Evolutionary conservation across 2,797 vertebrate species (phyloP).

Genomic region (Myripristis jacobus): DNA sequence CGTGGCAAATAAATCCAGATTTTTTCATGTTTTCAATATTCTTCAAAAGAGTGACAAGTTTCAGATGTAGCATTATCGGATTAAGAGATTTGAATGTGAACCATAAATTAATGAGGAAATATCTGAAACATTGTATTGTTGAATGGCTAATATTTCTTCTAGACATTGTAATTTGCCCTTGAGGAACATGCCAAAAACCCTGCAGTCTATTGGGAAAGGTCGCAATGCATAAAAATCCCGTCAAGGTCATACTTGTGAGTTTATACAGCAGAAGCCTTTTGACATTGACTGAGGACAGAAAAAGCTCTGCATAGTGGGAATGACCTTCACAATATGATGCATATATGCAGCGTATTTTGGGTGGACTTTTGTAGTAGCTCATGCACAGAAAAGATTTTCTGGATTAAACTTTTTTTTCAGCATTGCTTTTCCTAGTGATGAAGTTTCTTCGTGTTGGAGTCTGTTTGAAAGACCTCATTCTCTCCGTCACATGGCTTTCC

Average conservation of each 20-base stretch:
- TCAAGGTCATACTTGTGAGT: background rate
- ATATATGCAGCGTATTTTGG: background rate
- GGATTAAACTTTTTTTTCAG: background rate
- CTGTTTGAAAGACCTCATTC: conserved; percentile 33
- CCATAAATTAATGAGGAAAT: too few species aligned
- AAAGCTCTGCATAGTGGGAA: background rate
- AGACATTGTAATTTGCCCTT: too few species aligned
- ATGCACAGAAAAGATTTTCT: background rate
- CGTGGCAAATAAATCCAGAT: too few species aligned
- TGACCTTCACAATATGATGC: too few species aligned
- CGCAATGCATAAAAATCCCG: background rate
- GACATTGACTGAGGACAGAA: background rate
- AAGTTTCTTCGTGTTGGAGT: conserved; percentile 39
- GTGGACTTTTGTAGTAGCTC: background rate
- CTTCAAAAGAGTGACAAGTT: too few species aligned
- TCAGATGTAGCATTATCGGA: too few species aligned
- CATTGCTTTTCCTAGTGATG: background rate
- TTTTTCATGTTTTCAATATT: too few species aligned
- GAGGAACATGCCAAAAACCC: too few species aligned
- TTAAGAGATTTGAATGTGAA: too few species aligned
- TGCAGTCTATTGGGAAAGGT: too few species aligned
- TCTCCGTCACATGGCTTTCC: conserved; percentile 27
- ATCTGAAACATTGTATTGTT: too few species aligned
- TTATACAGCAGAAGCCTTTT: background rate
- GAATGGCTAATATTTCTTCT: too few species aligned